Evolutionary conservation across 2,797 vertebrate species (phyloP).

Genomic region (Hippopotamyrus pictus): DNA sequence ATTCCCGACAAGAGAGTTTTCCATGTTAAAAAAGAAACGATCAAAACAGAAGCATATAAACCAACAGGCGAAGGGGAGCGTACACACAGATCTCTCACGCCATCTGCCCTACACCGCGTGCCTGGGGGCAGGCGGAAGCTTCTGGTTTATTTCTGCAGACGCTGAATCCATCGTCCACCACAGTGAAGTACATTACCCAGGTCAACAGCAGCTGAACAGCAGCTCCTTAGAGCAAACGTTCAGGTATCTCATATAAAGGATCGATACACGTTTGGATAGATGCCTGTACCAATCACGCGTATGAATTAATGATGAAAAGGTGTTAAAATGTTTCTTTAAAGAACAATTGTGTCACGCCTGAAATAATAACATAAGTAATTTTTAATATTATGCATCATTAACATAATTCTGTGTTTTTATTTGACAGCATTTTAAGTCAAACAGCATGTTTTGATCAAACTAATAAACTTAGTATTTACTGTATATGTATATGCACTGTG

Average conservation of each 20-base stretch:
- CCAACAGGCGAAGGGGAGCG: background rate
- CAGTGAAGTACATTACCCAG: conserved; percentile 4
- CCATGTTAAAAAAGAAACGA: conserved; percentile 12
- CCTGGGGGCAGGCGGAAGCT: conserved; percentile 10
- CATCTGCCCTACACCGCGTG: background rate
- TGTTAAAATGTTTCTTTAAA: background rate
- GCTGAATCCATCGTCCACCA: conserved; percentile 7
- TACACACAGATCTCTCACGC: background rate
- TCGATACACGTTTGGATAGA: background rate
- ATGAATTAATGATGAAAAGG: background rate
- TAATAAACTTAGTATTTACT: background rate
- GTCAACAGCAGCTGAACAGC: background rate
- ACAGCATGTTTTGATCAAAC: background rate
- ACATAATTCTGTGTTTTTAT: background rate
- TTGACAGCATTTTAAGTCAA: background rate
- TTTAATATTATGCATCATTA: background rate
- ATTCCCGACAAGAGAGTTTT: conserved; percentile 22
- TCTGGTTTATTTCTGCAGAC: conserved; percentile 16
- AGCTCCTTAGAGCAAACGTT: conserved; percentile 14
- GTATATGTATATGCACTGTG: too few species aligned
- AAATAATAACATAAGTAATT: background rate
- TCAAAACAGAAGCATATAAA: conserved; percentile 8
- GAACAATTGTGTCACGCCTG: background rate
- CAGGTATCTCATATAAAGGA: background rate
- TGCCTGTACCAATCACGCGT: background rate